Base-by-base conservation (phyloP, 2,888 invertebrate genomes). In the Trachelus troglodyta region DNA sequence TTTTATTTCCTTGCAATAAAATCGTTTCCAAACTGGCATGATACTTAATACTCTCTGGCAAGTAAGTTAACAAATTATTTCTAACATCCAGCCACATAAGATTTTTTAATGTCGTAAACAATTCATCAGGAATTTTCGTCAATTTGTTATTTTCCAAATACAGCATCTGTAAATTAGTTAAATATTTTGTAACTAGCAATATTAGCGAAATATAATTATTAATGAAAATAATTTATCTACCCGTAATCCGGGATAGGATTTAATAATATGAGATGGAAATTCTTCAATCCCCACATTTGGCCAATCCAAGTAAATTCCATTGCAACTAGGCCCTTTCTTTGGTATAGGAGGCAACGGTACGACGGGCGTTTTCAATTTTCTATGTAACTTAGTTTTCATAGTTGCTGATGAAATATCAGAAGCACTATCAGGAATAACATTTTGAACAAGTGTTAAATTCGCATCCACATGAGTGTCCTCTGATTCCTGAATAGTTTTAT, bases 11-110 rank as follows among this genome's bases (percentile, higher is more conserved):
- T 89, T 95, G 94, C 40, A 95, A 88, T 33, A 95, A 90, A 76
- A 95, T 88, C 80, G 95, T 95, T 76, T 95, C 94, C 34, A 95
- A 92, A 82, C 88, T 90, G 75, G 87, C 87, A 83, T 95, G 95
- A 81, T 93, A 89, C 80, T 93, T 93, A 33, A 95, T 93, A 3
- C 92, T 92, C 80, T 86, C 89, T 1, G 95, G 95, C 76, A 96
- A 89, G 23, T 89, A 90, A 6, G 87, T 91, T 12, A 96, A 86
- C 77, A 92, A 87, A 88, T 96, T 96, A 81, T 94, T 93, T 84
- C 95, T 92, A 12, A 95, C 86, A 87, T 95, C 95, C 12, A 95
- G 89, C 94, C 95, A 95, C 88, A 93, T 93, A 1, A 95, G 92
- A 85, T 91, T 91, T 12, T 92, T 93, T 30, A 95, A 89, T 69